phyloP scores from a whole-genome alignment of 2,113 vertebrate genomes.

The Trichomycterus rosablanca region DNA sequence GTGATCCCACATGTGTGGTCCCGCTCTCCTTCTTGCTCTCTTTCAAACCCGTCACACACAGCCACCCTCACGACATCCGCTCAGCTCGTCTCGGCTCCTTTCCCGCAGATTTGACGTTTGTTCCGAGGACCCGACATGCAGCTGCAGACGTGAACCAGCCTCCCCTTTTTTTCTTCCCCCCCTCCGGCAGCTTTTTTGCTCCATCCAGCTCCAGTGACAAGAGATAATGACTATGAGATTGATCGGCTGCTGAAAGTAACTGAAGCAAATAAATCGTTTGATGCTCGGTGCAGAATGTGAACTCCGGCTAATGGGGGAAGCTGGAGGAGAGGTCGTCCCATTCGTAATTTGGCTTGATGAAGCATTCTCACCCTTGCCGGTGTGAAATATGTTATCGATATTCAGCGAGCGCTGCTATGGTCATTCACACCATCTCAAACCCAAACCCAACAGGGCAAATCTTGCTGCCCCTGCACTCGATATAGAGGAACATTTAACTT shows the following conservation, averaged over 20 bases:
- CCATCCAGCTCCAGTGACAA: constrained; percentile 61
- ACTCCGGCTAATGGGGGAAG: constrained; percentile 64
- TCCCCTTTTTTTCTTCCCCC: constrained; percentile 13
- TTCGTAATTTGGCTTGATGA: constrained; percentile 68
- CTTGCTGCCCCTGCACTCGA: constrained; percentile 72
- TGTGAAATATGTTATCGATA: constrained; percentile 76
- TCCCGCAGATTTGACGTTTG: constrained; percentile 33
- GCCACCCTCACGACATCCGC: constrained; percentile 19
- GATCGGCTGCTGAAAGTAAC: constrained; percentile 65
- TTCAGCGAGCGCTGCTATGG: constrained; percentile 71
- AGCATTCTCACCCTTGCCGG: constrained; percentile 55
- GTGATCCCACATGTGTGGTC: not conserved
- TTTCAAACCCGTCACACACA: constrained; percentile 25
- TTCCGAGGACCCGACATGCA: constrained; percentile 27
- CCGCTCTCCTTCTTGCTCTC: not conserved
- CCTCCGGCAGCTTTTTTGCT: constrained; percentile 45
- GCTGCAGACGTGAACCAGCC: constrained; percentile 24
- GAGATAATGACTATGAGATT: constrained; percentile 72
- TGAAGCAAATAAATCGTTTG: constrained; percentile 72
- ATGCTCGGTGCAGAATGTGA: constrained; percentile 61
- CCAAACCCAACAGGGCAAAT: constrained; percentile 68
- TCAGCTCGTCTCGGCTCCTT: constrained; percentile 28
- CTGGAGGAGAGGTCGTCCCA: constrained; percentile 65
- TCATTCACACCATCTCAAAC: constrained; percentile 45
- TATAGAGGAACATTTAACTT: constrained; percentile 74